Evolutionary conservation across 1,140 invertebrate genomes (phyloP).

Genomic region (Lordiphosa clarofinis): DNA sequence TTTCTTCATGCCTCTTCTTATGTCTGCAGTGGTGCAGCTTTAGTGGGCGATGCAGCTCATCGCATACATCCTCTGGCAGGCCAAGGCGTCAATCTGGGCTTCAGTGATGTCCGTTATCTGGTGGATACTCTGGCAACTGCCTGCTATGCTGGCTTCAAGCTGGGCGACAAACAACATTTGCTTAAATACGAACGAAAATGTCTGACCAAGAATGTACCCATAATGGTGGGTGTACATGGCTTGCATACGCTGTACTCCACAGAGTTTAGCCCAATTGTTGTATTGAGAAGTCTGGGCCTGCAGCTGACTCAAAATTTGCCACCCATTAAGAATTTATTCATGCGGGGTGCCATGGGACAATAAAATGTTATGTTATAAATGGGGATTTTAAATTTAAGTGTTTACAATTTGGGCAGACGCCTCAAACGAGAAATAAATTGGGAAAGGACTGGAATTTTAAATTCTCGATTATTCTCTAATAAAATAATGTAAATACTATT

Average conservation of each 20-base stretch:
- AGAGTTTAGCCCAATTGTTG: conserved; percentile 88
- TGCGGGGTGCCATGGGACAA: conserved; percentile 75
- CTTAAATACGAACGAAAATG: conserved; percentile 91
- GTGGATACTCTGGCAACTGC: conserved; percentile 86
- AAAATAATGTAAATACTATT: no score
- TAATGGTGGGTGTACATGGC: conserved; percentile 92
- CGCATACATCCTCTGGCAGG: conserved; percentile 97
- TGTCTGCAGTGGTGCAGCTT: conserved; percentile 85
- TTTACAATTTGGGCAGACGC: conserved; percentile 32
- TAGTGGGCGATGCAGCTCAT: conserved; percentile 98
- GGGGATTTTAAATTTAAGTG: conserved; percentile 37
- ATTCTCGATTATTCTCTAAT: no score
- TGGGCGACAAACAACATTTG: conserved; percentile 86
- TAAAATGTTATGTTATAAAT: not conserved
- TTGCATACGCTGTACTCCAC: conserved; percentile 92
- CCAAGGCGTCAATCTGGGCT: conserved; percentile 98
- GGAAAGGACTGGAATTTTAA: not conserved
- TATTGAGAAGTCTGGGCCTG: conserved; percentile 91
- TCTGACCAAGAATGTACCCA: conserved; percentile 92
- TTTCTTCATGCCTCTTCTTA: conserved; percentile 95
- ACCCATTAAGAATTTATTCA: conserved; percentile 85
- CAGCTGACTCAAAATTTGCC: conserved; percentile 89
- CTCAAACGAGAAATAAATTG: conserved; percentile 33
- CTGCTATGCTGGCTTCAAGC: conserved; percentile 86
- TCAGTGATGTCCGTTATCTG: conserved; percentile 92